Evolutionary conservation across 2,888 invertebrate genomes (phyloP), one percentile per base, ranked within the genome.

Genomic region (Yponomeuta sedellus): DNA sequence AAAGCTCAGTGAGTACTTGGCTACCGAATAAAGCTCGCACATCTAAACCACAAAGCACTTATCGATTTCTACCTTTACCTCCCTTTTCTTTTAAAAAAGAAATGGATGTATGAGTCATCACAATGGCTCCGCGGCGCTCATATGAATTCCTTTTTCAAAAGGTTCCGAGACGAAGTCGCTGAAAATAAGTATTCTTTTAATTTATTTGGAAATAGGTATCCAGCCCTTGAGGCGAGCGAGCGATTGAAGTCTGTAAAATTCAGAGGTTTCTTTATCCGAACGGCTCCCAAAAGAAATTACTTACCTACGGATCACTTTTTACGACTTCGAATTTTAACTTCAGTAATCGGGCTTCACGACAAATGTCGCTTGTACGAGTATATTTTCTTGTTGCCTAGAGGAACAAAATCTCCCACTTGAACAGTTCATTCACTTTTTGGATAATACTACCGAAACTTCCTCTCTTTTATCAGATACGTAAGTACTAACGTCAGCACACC

Each of bases 211-310:
- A 73, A 74, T 73, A 72, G 68, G 64, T 64, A 63, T 34, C 22
- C 71, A 70, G 67, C 69, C 71, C 73, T 70, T 67, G 69, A 71
- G 71, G 70, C 69, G 67, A 71, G 69, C 69, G 70, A 69, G 70
- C 74, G 75, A 75, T 73, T 73, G 73, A 72, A 72, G 73, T 74
- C 74, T 73, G 70, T 71, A 72, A 73, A 73, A 73, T 73, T 75
- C 69, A 72, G 71, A 71, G 73, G 71, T 71, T 74, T 75, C 71
- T 72, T 75, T 71, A 72, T 71, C 66, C 70, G 67, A 70, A 70
- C 68, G 65, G 28, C 56, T 67, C 68, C 70, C 67, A 71, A 73
- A 74, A 73, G 70, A 73, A 73, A 76, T 75, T 73, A 73, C 70
- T 72, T 64, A 39, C 25, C 62, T 62, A 62, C 39, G 22, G 56